Base-by-base conservation (phyloP, 2,888 invertebrate species). In the Ochropacha duplaris region DNA sequence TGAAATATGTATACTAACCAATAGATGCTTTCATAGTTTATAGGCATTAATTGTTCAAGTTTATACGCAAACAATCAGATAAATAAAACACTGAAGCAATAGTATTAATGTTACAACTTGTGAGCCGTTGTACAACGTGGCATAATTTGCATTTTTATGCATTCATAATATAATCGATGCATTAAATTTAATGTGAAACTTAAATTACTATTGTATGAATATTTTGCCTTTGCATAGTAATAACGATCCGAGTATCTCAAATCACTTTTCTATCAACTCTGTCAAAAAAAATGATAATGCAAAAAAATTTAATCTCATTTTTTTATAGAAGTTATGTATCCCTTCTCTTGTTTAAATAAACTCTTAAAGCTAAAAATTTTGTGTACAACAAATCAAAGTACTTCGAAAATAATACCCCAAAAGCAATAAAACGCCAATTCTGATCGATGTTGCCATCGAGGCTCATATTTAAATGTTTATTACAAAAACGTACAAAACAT, bases 101-200 rank as follows among this genome's bases (percentile, higher is more conserved):
- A 14, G 1, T 31, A 52, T 16, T 50, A 52, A 52, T 14, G 31
- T 44, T n/a, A 52, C 52, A 31, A 34, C 19, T 52, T 31, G n/a
- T 52, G 52, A 31, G 44, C 14, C 44, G 44, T 44, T 44, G 11
- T 44, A 1, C 44, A 44, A 44, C 44, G 44, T 44, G 44, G 63
- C 66, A 68, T 68, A 71, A 74, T 60, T 70, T 71, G 58, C 62
- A 74, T 72, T 68, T 72, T 59, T 60, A 62, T 59, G 61, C 64
- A 66, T 74, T 68, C 65, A 70, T 73, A 74, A 67, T 62, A 57
- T 59, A 58, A 70, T 61, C 68, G 64, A 71, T 73, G 73, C 62
- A 71, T 71, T 66, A 64, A 65, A 71, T 66, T 71, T 72, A 61
- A 72, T 72, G 34, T 34, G 6, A 34, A 34, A 34, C n/a, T 4